A percentile compares a stretch with the other conserved stretches of the same genome.
Evolutionary conservation across 2,797 vertebrate species (phyloP).

Genomic region (Sardinella longiceps): DNA sequence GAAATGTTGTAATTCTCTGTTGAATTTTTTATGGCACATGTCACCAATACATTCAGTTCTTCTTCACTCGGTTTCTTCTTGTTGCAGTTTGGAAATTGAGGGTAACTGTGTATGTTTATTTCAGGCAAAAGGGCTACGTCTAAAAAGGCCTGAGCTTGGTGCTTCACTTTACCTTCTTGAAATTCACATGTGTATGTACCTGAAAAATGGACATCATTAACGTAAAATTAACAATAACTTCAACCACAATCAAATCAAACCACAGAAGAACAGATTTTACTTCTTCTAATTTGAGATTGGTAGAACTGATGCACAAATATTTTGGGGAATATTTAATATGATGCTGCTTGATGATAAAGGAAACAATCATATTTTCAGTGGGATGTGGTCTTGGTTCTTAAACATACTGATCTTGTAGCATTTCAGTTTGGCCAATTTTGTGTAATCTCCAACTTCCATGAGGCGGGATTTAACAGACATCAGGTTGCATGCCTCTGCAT

Average conservation of each 20-base stretch:
- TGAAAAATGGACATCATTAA: constrained; percentile 42
- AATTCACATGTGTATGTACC: constrained; percentile 66
- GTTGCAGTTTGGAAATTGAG: constrained; percentile 61
- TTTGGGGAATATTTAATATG: neutral
- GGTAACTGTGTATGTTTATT: neutral
- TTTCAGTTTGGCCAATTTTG: too few relatives aligned
- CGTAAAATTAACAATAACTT: neutral
- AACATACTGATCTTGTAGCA: too few relatives aligned
- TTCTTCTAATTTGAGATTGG: neutral
- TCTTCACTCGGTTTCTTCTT: rapidly evolving
- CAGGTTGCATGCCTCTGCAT: too few relatives aligned
- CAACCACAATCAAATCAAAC: neutral
- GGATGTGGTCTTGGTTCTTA: too few relatives aligned
- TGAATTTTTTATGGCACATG: constrained; percentile 43
- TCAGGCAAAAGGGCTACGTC: constrained; percentile 61
- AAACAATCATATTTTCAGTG: too few relatives aligned
- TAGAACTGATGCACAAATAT: neutral
- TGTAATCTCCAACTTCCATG: too few relatives aligned
- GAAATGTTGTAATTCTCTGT: constrained; percentile 41
- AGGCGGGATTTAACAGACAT: too few relatives aligned
- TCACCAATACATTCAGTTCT: rapidly evolving
- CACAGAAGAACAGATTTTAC: neutral
- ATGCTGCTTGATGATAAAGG: too few relatives aligned
- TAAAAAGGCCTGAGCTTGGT: constrained; percentile 57
- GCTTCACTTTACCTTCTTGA: rapidly evolving